phyloP scores from a whole-genome alignment of 2,113 vertebrate species.

The Daubentonia madagascariensis region DNA sequence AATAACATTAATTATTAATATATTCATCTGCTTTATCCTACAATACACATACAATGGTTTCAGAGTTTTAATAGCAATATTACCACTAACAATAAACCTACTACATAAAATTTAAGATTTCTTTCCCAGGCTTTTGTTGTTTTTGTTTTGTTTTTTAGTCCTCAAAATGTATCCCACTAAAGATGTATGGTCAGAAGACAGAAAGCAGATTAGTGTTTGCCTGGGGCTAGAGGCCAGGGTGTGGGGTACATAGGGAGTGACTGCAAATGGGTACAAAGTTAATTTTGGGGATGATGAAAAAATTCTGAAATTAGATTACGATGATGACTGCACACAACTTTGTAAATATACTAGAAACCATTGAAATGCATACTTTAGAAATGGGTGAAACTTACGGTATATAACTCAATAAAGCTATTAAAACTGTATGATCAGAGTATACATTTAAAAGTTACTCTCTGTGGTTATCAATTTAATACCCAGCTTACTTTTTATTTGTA shows the following conservation, averaged over 20 bases:
- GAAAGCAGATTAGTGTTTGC: neutral
- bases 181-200: neutral
- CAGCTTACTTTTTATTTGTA: neutral
- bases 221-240: no score
- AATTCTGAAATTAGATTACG: neutral
- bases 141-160: neutral
- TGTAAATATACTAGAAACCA: neutral
- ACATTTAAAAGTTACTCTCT: neutral
- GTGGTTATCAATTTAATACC: neutral
- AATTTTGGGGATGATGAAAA: neutral
- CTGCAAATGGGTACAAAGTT: neutral
- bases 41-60: neutral
- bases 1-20: neutral
- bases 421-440: neutral
- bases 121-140: neutral
- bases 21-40: neutral
- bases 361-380: neutral
- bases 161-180: neutral
- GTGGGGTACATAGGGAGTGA: neutral
- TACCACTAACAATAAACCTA: neutral
- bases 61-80: neutral
- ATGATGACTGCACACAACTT: neutral
- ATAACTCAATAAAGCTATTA: neutral
- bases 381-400: neutral
- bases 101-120: neutral